Percentiles rank a stretch among this genome's conserved stretches.
phyloP scores from a whole-genome alignment of 2,113 vertebrate species.

The Pionites leucogaster region DNA sequence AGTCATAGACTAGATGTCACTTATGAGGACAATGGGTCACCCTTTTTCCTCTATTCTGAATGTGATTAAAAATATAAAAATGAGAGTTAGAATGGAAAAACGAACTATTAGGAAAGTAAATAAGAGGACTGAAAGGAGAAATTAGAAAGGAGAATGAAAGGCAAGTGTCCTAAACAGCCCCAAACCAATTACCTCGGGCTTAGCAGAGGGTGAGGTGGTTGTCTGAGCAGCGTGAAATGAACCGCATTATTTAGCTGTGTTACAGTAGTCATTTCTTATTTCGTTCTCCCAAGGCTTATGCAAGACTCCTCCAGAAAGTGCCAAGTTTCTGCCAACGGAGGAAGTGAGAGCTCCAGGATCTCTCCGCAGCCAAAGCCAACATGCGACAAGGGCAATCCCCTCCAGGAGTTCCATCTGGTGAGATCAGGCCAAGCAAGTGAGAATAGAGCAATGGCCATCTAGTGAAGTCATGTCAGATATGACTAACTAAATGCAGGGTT shows the following conservation, averaged over 20 bases:
- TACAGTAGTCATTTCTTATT: not conserved
- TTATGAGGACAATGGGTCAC: not conserved
- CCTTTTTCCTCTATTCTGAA: not conserved
- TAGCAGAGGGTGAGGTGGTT: not conserved
- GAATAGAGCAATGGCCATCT: not conserved
- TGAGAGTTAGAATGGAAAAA: not conserved
- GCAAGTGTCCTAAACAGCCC: not conserved
- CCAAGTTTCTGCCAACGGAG: constrained; percentile 1
- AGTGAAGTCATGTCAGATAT: not conserved
- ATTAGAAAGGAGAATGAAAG: not conserved
- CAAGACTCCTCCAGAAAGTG: not conserved
- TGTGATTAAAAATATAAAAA: constrained; percentile 32
- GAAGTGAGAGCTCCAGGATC: not conserved
- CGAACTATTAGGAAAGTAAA: not conserved
- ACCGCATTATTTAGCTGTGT: not conserved
- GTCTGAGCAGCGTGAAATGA: not conserved
- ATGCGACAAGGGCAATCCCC: not conserved
- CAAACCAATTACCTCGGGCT: not conserved
- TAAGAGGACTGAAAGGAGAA: not conserved
- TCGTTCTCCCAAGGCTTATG: not conserved
- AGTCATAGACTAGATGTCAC: not conserved
- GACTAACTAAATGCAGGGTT: not conserved
- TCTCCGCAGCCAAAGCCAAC: not conserved
- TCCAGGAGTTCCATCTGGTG: not conserved
- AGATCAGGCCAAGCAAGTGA: not conserved